phyloP scores from a whole-genome alignment of 2,113 vertebrate genomes.

The Crypturellus undulatus region DNA sequence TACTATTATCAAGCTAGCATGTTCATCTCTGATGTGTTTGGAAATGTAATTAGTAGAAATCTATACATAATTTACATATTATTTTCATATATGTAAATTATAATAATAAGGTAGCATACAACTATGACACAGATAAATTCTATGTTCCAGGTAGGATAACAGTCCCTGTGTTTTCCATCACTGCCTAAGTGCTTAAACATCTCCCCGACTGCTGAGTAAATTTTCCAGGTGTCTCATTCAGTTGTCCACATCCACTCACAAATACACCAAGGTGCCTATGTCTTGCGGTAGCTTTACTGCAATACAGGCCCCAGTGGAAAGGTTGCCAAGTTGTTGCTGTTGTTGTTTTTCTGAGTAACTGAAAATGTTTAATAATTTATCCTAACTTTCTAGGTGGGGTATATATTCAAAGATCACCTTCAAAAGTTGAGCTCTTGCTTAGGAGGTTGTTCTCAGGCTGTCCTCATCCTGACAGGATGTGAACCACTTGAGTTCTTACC shows the following conservation, averaged over 20 bases:
- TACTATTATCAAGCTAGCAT: background rate
- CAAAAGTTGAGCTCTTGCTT: too few relatives aligned
- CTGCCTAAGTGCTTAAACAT: background rate
- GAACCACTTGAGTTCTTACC: too few relatives aligned
- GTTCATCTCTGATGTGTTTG: background rate
- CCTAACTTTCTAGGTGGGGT: too few relatives aligned
- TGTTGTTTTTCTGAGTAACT: background rate
- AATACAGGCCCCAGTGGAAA: background rate
- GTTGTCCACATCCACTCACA: background rate
- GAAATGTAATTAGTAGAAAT: background rate
- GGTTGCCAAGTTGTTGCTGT: background rate
- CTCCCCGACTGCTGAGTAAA: background rate
- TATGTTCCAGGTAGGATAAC: background rate
- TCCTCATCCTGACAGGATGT: too few relatives aligned
- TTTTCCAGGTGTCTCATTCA: background rate
- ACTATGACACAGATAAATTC: background rate
- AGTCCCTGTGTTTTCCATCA: background rate
- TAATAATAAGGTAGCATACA: background rate
- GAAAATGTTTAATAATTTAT: too few relatives aligned
- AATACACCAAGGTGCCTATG: fast-evolving
- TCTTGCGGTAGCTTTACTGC: background rate
- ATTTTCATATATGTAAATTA: background rate
- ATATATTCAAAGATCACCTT: too few relatives aligned
- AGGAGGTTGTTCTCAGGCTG: too few relatives aligned
- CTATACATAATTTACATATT: background rate